Base-by-base conservation (phyloP, 1,140 invertebrate species). In the Parasteatoda tepidariorum region DNA sequence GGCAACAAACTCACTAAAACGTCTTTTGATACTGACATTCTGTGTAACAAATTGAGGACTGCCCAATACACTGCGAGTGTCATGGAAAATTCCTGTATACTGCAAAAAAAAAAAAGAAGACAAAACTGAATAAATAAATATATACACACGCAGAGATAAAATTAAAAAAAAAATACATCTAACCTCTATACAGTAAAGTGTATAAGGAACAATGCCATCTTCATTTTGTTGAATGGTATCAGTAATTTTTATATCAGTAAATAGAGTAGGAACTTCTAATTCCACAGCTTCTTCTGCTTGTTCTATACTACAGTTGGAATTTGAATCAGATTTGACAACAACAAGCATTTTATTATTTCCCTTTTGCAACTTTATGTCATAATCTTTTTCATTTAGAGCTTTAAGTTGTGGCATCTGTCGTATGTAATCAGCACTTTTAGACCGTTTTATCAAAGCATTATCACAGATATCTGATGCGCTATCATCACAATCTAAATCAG, bases 1-100 rank as follows among this genome's bases (percentile, higher is more conserved):
- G 61, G 87, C 88, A n/a, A 90, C 82, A 86, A 91, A 91, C 82
- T 91, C 90, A 48, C 89, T 85, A 85, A 90, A 90, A 55, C 90
- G 76, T 66, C 90, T 85, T 68, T 89, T 89, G 3, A 89, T 74
- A 55, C 48, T 54, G 22, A 74, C 59, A 24, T 33, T 41, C 30
- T 84, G 71, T 28, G 67, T 67, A 4, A 84, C 73, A 48, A 84
- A 70, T 13, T 68, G 71, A 22, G 71, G 71, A 57, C n/a, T 22
- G 22, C 67, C 82, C 18, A 55, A 48, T 18, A 48, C 38, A 26
- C 66, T 54, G 26, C 30, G 38, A 38, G 70, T 83, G 18, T 74
- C 70, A 55, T 83, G 81, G 33, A 83, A 83, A 4, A 83, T 18
- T 11, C 68, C 81, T 33, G 41, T 62, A 74, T 83, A 83, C 81